These are phyloP conservation scores for Limnodromus scolopaceus DNA, from an alignment of 2,797 vertebrate genomes.

Conservation along the genomic window DNA sequence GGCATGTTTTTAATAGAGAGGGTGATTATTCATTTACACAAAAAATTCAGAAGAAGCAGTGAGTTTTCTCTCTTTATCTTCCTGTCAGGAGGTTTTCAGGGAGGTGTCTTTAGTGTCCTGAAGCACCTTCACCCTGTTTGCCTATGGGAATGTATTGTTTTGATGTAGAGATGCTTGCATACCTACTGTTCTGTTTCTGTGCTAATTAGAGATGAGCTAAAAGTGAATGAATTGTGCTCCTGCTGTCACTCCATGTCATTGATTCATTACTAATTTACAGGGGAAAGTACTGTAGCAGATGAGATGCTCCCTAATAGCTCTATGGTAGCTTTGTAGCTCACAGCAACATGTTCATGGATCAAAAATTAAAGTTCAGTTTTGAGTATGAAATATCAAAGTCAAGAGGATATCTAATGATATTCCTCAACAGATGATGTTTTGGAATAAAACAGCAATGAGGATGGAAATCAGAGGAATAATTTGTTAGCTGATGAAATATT, in stretches of 20 bases:
- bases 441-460: slow-evolving; percentile 53
- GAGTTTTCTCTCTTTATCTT: not conserved
- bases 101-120: not conserved
- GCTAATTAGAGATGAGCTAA: slow-evolving; percentile 23
- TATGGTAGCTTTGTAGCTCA: not conserved
- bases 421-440: slow-evolving; percentile 50
- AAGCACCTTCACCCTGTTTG: not conserved
- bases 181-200: slow-evolving; percentile 1
- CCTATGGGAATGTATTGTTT: not conserved
- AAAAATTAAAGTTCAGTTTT: slow-evolving; percentile 64
- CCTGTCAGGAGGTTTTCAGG: not conserved
- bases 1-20: not conserved
- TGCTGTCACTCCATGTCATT: not conserved
- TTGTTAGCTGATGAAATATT: slow-evolving; percentile 59
- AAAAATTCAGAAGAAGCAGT: not conserved
- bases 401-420: slow-evolving; percentile 39
- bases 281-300: not conserved
- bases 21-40: not conserved
- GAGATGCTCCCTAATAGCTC: not conserved
- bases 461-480: slow-evolving; percentile 47
- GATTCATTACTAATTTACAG: not conserved
- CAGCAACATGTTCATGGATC: not conserved
- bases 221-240: not conserved
- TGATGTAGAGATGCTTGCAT: not conserved
- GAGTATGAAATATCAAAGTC: slow-evolving; percentile 53